Evolutionary conservation across 2,113 vertebrate species (phyloP).

Genomic region (Pygoscelis antarcticus): DNA sequence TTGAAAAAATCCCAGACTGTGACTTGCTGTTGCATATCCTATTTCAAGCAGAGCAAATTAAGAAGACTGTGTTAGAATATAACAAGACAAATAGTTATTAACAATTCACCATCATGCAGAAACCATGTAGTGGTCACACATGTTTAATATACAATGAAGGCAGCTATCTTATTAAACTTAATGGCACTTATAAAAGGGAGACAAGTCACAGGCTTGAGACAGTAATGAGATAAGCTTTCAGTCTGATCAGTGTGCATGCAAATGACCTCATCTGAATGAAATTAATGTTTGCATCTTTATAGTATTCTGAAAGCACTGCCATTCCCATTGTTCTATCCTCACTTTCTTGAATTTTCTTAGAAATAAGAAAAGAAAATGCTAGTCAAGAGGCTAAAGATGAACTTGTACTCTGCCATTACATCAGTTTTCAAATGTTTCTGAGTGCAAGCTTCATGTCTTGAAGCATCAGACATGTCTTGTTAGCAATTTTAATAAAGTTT

Average conservation of each 20-base stretch:
- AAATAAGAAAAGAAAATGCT: background rate
- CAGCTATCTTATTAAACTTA: slow-evolving; percentile 62
- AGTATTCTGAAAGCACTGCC: slow-evolving; percentile 25
- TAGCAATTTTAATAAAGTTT: background rate
- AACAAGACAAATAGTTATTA: slow-evolving; percentile 49
- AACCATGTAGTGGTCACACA: background rate
- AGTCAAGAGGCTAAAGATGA: background rate
- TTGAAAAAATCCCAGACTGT: background rate
- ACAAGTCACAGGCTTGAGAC: slow-evolving; percentile 40
- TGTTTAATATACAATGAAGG: slow-evolving; percentile 38
- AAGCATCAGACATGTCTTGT: background rate
- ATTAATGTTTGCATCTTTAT: slow-evolving; percentile 50
- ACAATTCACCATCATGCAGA: slow-evolving; percentile 22
- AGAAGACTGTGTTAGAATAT: slow-evolving; percentile 4
- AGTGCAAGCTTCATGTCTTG: background rate
- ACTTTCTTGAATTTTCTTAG: slow-evolving; percentile 28
- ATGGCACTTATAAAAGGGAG: slow-evolving; percentile 45
- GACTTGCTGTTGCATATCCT: background rate
- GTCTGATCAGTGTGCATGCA: slow-evolving; percentile 55
- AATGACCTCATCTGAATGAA: slow-evolving; percentile 70
- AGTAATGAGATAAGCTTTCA: slow-evolving; percentile 61
- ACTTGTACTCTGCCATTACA: background rate
- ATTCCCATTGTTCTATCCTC: background rate
- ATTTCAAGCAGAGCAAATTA: background rate
- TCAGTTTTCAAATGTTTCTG: background rate